Evolutionary conservation across 2,888 invertebrate species (phyloP), one percentile per base, ranked within the genome.

Genomic region (Rhogogaster chlorosoma): DNA sequence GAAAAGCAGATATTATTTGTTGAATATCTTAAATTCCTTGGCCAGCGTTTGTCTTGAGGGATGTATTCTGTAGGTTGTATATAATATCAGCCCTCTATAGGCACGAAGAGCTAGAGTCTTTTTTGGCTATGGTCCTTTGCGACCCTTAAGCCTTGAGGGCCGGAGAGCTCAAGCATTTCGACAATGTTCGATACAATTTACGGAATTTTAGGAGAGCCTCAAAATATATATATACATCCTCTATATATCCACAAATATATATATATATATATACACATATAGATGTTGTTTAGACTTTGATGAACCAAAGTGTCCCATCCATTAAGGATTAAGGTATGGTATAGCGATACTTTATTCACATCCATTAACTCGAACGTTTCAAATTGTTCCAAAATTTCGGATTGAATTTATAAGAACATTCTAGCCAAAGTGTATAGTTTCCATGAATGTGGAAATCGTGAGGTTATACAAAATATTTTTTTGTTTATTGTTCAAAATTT

Each of bases 151-250:
- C 80, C 77, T 80, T 38, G 36, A 80, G 80, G 61, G 80, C 36
- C 22, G 80, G 57, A 80, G 61, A 57, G 61, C 61, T 80, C 57
- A 29, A 36, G 80, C 61, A 80, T 80, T 80, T 61, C 80, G 80
- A 61, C 80, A 80, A 80, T 80, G 80, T 80, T 38, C 80, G 61
- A 80, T 61, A 80, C 80, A 80, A 80, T 80, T 80, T 61, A 80
- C 15, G 80, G 80, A 80, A 80, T 80, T 80, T 80, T 18, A 80
- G 80, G n/a, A 61, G 26, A 80, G 38, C 57, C 80, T 12, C 10
- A 18, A 18, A 45, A 77, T 71, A 49, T 77, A 45, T 49, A 49
- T 32, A 45, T 38, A 26, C 22, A 9, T 22, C 9, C 10, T 71
- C n/a, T 42, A 4, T 42, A 22, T 42, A 42, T 71, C 10, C 22